Percentiles rank a stretch among this genome's conserved stretches.
Evolutionary conservation across 2,888 invertebrate genomes (phyloP).

Genomic region (Ctena decussata): DNA sequence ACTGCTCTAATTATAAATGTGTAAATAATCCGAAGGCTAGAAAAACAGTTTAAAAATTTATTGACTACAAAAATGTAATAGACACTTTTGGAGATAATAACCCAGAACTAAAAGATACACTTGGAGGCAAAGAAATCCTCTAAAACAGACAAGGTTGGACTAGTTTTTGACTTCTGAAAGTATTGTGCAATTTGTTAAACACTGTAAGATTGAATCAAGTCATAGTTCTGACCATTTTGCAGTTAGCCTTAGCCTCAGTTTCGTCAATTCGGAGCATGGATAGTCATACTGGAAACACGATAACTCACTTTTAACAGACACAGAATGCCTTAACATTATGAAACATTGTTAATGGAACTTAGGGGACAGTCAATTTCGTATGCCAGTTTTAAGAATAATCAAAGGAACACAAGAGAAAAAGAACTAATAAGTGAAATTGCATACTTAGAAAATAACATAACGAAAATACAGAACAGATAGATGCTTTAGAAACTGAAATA

Average conservation of each 20-base stretch:
- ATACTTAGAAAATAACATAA: not conserved
- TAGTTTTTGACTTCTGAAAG: not conserved
- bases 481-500: not conserved
- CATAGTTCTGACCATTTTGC: not conserved
- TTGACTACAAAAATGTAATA: not conserved
- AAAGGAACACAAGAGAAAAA: not conserved
- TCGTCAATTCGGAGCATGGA: not conserved
- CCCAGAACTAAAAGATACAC: not conserved
- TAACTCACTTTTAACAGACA: not conserved
- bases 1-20: not conserved
- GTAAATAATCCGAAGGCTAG: not conserved
- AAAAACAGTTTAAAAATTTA: not conserved
- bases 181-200: not conserved
- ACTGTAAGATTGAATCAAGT: not conserved
- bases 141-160: not conserved
- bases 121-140: not conserved
- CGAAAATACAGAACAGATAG: not conserved
- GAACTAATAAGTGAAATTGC: not conserved
- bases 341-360: constrained; percentile 25
- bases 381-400: constrained; percentile 18
- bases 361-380: constrained; percentile 18
- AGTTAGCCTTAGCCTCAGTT: not conserved
- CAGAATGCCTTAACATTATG: not conserved
- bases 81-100: not conserved
- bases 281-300: not conserved